A percentile compares a stretch with the other conserved stretches of the same genome.
Conservation (phyloP, 1,140 invertebrate species). For the Drosophila serrata region DNA sequence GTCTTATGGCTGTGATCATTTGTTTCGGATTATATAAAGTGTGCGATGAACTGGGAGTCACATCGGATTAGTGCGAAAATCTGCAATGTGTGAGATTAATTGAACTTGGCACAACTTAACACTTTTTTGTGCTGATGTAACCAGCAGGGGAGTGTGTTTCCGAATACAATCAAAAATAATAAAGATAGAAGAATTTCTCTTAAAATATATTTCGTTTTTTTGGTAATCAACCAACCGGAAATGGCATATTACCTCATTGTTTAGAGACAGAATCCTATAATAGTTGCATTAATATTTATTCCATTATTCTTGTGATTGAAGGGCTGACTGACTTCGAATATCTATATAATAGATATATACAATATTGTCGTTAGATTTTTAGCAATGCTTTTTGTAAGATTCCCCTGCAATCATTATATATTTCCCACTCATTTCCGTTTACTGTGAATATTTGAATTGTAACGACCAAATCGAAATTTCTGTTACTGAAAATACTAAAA, state of each 20-base stretch:
- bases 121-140: not conserved
- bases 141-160: not conserved
- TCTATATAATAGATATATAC: no score
- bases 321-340: no score
- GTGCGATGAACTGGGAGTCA: conserved; percentile 34
- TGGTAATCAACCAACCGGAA: no score
- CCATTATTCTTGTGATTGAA: no score
- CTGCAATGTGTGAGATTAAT: conserved; percentile 1
- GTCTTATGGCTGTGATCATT: not conserved
- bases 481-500: not conserved
- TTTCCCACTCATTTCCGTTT: not conserved
- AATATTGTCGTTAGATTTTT: no score
- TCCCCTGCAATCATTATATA: not conserved
- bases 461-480: not conserved
- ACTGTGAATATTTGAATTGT: not conserved
- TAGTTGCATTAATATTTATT: no score
- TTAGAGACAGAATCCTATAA: no score
- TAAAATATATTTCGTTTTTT: no score
- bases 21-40: conserved; percentile 38
- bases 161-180: not conserved
- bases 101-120: conserved; percentile 4
- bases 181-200: fast-evolving
- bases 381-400: no score
- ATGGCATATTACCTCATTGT: no score
- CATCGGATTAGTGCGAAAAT: conserved; percentile 28